Percentiles rank a stretch among this genome's conserved stretches.
Conservation (phyloP, 2,888 invertebrate species). For the Craniophora ligustri region DNA sequence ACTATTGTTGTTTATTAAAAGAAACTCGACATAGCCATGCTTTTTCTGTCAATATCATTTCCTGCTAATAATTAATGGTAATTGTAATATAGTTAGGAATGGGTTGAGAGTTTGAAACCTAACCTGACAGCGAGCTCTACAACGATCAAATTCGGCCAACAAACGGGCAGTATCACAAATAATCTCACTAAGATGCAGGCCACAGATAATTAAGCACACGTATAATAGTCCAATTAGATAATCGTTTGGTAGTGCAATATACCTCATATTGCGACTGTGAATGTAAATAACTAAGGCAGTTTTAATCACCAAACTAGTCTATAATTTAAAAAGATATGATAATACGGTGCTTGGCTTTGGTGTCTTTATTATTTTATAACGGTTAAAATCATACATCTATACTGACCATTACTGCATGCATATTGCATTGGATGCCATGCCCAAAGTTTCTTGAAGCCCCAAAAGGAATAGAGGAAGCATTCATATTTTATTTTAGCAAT, state of each 20-base stretch:
- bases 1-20: too few relatives aligned
- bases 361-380: too few relatives aligned
- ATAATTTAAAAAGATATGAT: conserved; percentile 9
- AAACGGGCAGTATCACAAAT: conserved; percentile 29
- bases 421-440: conserved; percentile 3
- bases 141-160: conserved; percentile 14
- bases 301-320: conserved; percentile 15
- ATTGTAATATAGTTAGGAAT: neutral
- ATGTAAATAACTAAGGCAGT: conserved; percentile 34
- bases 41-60: too few relatives aligned
- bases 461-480: conserved; percentile 15
- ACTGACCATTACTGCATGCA: conserved; percentile 4
- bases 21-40: too few relatives aligned
- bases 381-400: conserved; percentile 3
- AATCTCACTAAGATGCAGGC: conserved; percentile 46
- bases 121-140: neutral
- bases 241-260: conserved; percentile 29
- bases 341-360: conserved; percentile 4
- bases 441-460: neutral
- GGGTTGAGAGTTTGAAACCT: conserved; percentile 1
- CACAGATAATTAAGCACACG: conserved; percentile 38
- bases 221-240: conserved; percentile 47
- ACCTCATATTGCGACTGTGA: conserved; percentile 27
- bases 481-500: conserved; percentile 5
- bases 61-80: too few relatives aligned